Evolutionary conservation across 2,113 vertebrate species (phyloP).

Genomic region (Ameiurus melas): DNA sequence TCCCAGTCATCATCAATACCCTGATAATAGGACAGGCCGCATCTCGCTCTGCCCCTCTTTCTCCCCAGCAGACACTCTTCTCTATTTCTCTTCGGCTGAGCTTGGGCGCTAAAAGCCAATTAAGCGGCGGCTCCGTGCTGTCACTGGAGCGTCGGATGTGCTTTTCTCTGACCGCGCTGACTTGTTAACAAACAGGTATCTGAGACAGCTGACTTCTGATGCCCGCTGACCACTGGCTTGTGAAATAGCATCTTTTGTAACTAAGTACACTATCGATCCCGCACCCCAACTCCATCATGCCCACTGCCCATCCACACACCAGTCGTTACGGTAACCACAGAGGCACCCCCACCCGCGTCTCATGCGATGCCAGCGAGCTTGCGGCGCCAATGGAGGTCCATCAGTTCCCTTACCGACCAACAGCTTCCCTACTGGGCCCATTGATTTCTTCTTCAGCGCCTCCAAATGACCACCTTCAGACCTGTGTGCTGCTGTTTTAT

Average conservation of each 20-base stretch:
- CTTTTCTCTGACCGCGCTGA: conserved; percentile 79
- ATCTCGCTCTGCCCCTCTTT: conserved; percentile 63
- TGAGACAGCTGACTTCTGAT: conserved; percentile 69
- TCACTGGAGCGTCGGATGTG: conserved; percentile 77
- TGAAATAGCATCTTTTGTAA: conserved; percentile 96
- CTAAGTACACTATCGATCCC: conserved; percentile 92
- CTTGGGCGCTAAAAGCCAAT: conserved; percentile 74
- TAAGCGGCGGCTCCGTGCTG: conserved; percentile 76
- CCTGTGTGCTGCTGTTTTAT: background rate
- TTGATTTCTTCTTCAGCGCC: conserved; percentile 85
- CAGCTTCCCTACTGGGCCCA: conserved; percentile 71
- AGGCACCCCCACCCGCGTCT: conserved; percentile 30
- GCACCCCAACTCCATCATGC: conserved; percentile 62
- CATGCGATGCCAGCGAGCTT: conserved; percentile 13
- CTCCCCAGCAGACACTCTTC: conserved; percentile 50
- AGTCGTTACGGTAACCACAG: conserved; percentile 46
- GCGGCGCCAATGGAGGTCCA: conserved; percentile 63
- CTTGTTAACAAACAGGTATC: conserved; percentile 89
- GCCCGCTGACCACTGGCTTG: conserved; percentile 87
- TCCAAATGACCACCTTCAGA: conserved; percentile 75
- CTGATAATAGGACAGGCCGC: conserved; percentile 67
- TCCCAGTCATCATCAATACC: conserved; percentile 64
- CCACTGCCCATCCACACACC: conserved; percentile 66
- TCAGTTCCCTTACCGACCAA: conserved; percentile 72
- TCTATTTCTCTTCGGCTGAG: conserved; percentile 67